These are phyloP conservation scores for Eonycteris spelaea DNA, from an alignment of 2,113 vertebrate species.

Conservation along the genomic window DNA sequence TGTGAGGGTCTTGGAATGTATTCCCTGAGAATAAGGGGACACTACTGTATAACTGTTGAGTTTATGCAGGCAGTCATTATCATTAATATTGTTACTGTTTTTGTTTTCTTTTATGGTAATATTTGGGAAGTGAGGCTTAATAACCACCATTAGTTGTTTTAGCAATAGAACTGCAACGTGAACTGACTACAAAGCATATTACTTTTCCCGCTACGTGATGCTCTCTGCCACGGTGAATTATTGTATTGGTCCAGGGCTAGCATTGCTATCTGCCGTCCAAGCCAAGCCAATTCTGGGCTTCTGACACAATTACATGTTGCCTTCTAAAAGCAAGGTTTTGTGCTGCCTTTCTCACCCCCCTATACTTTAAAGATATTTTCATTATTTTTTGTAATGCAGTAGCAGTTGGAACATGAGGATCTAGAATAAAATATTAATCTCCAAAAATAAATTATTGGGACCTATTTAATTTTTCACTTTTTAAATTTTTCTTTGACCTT, in stretches of 20 bases:
- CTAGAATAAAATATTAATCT: neutral
- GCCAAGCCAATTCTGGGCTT: neutral
- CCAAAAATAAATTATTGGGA: neutral
- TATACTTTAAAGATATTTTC: neutral
- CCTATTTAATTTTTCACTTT: neutral
- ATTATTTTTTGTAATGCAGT: neutral
- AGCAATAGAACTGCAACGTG: neutral
- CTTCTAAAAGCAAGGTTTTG: neutral
- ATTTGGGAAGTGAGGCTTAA: neutral
- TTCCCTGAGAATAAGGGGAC: neutral
- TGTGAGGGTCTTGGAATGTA: neutral
- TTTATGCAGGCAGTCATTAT: neutral
- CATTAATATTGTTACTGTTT: neutral
- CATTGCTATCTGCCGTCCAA: neutral
- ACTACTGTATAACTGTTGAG: neutral
- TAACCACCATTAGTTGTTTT: neutral
- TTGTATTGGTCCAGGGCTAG: neutral
- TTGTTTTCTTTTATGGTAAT: neutral
- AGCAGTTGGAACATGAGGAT: neutral
- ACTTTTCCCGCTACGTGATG: neutral
- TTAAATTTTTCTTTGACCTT: neutral
- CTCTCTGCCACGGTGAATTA: neutral
- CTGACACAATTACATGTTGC: neutral
- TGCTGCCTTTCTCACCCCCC: neutral
- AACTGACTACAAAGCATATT: neutral